Conservation (phyloP, 2,113 vertebrate species). For the Nycticryphes semicollaris region DNA sequence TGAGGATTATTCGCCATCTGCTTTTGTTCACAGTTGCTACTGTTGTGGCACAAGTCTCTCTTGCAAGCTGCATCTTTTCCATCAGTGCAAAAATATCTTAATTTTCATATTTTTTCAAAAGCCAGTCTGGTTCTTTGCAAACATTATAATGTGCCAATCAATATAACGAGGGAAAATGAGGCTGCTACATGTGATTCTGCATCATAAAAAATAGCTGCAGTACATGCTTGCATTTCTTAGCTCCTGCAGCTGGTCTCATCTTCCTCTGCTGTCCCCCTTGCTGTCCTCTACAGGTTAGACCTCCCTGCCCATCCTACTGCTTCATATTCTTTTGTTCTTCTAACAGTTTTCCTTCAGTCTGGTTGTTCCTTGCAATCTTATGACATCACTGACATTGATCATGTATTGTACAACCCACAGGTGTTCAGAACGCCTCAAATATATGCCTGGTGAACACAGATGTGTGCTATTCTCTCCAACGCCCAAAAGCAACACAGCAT, state of each 20-base stretch:
- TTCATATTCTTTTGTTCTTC: neutral
- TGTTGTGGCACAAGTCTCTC: neutral
- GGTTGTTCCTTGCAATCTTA: neutral
- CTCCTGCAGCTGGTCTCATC: neutral
- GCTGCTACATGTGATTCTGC: neutral
- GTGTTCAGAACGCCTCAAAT: neutral
- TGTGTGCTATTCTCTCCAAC: neutral
- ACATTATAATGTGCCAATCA: neutral
- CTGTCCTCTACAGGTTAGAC: neutral
- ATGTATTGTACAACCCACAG: neutral
- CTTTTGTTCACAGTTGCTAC: constrained; percentile 6
- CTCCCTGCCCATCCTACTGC: neutral
- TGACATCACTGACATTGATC: neutral
- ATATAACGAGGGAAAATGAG: neutral
- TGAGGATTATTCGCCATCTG: neutral
- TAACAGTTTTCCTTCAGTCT: neutral
- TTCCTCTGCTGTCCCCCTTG: neutral
- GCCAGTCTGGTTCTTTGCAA: neutral
- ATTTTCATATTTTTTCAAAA: neutral
- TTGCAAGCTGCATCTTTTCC: neutral
- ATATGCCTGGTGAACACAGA: neutral
- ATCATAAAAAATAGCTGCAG: neutral
- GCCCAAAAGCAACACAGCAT: neutral
- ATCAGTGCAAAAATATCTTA: neutral
- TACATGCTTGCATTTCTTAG: neutral